Percentiles rank a stretch among this genome's conserved stretches.
Conservation (phyloP, 2,113 vertebrate species). For the Casuarius casuarius region DNA sequence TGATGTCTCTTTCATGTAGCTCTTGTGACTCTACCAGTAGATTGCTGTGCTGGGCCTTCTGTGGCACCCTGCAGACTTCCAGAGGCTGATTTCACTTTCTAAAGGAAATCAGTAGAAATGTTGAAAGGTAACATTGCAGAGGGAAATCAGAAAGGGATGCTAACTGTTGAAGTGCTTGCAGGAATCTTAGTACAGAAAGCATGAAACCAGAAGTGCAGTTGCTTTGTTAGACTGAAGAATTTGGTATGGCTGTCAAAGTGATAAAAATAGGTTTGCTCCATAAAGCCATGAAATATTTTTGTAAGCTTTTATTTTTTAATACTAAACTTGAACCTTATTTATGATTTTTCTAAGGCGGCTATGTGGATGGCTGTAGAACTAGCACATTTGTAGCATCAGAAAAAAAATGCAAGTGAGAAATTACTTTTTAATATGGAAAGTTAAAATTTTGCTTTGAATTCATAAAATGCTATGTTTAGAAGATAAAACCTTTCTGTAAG, state of each 20-base stretch:
- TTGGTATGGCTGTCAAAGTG: background rate
- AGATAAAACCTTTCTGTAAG: background rate
- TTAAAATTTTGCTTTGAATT: background rate
- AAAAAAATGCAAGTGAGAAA: background rate
- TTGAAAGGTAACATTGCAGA: background rate
- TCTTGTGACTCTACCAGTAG: background rate
- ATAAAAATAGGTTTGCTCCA: background rate
- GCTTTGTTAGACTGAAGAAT: background rate
- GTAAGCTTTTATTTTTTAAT: background rate
- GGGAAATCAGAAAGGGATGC: background rate
- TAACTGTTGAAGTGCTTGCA: background rate
- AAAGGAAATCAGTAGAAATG: background rate
- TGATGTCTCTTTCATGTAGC: background rate
- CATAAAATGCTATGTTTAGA: background rate
- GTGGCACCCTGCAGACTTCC: background rate
- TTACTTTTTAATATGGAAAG: background rate
- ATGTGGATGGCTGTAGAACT: background rate
- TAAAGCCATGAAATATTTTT: background rate
- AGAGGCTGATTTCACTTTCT: background rate
- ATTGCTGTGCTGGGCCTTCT: background rate
- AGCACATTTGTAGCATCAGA: background rate
- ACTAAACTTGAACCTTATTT: background rate
- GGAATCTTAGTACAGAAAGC: background rate
- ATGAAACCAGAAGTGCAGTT: background rate
- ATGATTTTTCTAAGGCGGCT: background rate